Evolutionary conservation across 2,797 vertebrate genomes (phyloP).

Genomic region (Tokudaia muenninki): DNA sequence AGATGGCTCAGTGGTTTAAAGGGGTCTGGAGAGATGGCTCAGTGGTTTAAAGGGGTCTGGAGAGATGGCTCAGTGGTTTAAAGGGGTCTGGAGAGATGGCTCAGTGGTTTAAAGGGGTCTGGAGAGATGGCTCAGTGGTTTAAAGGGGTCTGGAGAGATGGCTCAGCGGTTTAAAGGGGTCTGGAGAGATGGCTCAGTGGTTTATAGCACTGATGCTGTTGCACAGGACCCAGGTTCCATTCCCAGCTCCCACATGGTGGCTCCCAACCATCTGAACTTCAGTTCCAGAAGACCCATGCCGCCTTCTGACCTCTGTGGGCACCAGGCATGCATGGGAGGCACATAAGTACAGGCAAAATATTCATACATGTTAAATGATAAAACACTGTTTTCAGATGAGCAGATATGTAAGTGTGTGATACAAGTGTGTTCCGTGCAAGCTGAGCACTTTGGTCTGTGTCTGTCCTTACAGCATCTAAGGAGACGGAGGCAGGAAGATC

Average conservation of each 20-base stretch:
- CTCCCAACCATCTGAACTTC: not conserved
- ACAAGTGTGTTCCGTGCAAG: not conserved
- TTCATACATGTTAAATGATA: too few relatives aligned
- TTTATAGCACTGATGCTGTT: not conserved
- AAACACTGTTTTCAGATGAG: too few relatives aligned
- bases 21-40: not conserved
- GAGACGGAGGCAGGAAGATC: not conserved
- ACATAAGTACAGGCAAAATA: not conserved
- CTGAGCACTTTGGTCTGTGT: too few relatives aligned
- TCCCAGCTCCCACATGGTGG: not conserved
- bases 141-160: not conserved
- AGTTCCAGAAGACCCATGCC: not conserved
- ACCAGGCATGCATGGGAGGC: not conserved
- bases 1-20: not conserved
- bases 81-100: not conserved
- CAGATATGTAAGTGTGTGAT: too few relatives aligned
- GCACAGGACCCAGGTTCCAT: not conserved
- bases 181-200: not conserved
- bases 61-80: not conserved
- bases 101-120: not conserved
- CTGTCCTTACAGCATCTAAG: not conserved
- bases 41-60: not conserved
- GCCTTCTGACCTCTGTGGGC: not conserved
- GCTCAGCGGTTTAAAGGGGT: not conserved
- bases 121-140: not conserved